These are phyloP conservation scores for Lates calcarifer DNA, from an alignment of 2,113 vertebrate genomes.

Conservation along the genomic window DNA sequence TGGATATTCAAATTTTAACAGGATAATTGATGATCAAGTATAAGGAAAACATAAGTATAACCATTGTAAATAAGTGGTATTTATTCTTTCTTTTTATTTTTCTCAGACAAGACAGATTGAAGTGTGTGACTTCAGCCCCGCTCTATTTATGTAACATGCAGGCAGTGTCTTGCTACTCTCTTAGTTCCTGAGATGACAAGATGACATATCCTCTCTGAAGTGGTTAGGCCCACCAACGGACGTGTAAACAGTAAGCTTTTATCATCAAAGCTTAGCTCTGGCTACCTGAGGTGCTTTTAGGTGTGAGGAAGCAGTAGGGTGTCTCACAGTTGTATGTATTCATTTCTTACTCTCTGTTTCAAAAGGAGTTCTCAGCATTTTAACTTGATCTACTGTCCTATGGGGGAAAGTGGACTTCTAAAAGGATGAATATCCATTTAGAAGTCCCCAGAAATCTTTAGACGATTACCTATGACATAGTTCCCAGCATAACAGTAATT, in stretches of 20 bases:
- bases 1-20: no score
- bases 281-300: slow-evolving; percentile 5
- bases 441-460: not conserved
- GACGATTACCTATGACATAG: not conserved
- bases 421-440: not conserved
- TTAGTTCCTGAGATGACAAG: slow-evolving; percentile 18
- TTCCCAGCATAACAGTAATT: not conserved
- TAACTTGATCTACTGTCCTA: not conserved
- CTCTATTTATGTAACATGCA: not conserved
- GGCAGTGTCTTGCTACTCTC: not conserved
- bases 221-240: slow-evolving; percentile 15
- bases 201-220: slow-evolving; percentile 23
- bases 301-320: not conserved
- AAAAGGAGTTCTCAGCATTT: not conserved
- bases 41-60: not conserved
- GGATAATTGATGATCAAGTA: not conserved
- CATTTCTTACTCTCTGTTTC: not conserved
- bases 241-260: not conserved
- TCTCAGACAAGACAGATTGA: not conserved
- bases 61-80: not conserved
- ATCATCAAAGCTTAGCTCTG: slow-evolving; percentile 13
- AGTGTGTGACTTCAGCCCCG: not conserved
- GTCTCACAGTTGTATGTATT: not conserved
- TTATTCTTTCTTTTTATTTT: not conserved
- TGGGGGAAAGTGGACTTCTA: not conserved